Percentiles rank a stretch among this genome's conserved stretches.
Evolutionary conservation across 2,888 invertebrate genomes (phyloP).

Genomic region (Thereva unica): DNA sequence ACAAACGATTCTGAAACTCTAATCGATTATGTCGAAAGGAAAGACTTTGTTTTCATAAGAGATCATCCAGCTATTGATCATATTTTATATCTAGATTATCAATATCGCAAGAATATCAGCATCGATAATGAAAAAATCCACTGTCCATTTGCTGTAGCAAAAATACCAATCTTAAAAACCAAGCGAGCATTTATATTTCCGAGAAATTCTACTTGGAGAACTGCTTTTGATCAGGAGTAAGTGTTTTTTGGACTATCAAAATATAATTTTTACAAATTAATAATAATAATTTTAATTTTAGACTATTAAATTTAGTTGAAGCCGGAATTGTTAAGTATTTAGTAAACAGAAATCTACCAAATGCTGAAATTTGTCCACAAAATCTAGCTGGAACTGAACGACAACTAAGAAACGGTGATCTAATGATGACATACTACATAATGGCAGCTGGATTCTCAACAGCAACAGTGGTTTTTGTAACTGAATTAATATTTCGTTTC

Average conservation of each 20-base stretch:
- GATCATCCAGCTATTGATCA: conserved; percentile 72
- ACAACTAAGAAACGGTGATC: conserved; percentile 74
- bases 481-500: conserved; percentile 63
- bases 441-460: conserved; percentile 71
- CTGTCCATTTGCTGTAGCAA: conserved; percentile 78
- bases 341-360: conserved; percentile 67
- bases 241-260: conserved; percentile 45
- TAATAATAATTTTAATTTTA: conserved; percentile 55
- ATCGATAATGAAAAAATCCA: conserved; percentile 65
- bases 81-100: conserved; percentile 72
- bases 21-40: conserved; percentile 57
- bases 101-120: conserved; percentile 62
- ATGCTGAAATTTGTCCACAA: conserved; percentile 78
- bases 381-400: conserved; percentile 80
- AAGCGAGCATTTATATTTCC: conserved; percentile 76
- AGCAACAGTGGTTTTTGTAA: conserved; percentile 67
- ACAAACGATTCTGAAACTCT: conserved; percentile 57
- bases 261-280: neutral
- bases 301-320: conserved; percentile 71
- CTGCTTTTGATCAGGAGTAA: conserved; percentile 73
- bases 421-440: conserved; percentile 78
- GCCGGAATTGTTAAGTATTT: conserved; percentile 75
- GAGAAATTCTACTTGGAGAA: conserved; percentile 63
- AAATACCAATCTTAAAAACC: conserved; percentile 67
- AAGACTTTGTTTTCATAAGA: conserved; percentile 67